Percentiles rank a stretch among this genome's conserved stretches.
These are phyloP conservation scores for Heliconius hewitsoni DNA, from an alignment of 1,140 invertebrate species.

Conservation along the genomic window DNA sequence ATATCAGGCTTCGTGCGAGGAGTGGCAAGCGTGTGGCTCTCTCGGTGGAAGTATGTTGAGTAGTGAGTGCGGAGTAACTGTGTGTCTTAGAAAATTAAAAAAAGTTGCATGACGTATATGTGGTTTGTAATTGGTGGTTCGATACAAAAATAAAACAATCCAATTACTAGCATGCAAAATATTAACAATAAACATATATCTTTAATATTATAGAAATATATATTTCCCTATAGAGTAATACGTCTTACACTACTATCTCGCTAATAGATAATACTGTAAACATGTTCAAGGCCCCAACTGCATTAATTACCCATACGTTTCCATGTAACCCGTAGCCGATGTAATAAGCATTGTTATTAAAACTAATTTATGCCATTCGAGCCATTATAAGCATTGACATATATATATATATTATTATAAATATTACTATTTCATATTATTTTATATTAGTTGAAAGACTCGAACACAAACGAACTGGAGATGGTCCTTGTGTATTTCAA, in stretches of 20 bases:
- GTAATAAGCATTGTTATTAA: slow-evolving; percentile 19
- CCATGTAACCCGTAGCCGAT: slow-evolving; percentile 16
- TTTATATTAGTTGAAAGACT: background rate
- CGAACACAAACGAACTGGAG: background rate
- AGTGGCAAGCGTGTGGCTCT: too few relatives aligned
- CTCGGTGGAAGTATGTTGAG: too few relatives aligned
- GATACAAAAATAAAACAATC: too few relatives aligned
- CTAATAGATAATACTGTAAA: background rate
- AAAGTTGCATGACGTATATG: too few relatives aligned
- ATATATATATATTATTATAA: background rate
- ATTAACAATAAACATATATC: background rate
- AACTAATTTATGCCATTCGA: slow-evolving; percentile 4
- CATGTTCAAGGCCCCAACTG: slow-evolving; percentile 7
- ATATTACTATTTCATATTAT: background rate
- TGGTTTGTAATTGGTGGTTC: too few relatives aligned
- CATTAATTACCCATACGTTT: background rate
- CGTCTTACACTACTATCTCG: background rate
- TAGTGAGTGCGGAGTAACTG: too few relatives aligned
- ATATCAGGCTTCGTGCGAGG: too few relatives aligned
- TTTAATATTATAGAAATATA: background rate
- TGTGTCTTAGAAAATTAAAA: too few relatives aligned
- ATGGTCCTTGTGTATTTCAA: background rate
- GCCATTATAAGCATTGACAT: slow-evolving; percentile 7
- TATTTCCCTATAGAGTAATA: background rate
- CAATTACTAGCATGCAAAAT: background rate